These are phyloP conservation scores for Papilio demoleus DNA, from an alignment of 2,888 invertebrate species.

Conservation along the genomic window DNA sequence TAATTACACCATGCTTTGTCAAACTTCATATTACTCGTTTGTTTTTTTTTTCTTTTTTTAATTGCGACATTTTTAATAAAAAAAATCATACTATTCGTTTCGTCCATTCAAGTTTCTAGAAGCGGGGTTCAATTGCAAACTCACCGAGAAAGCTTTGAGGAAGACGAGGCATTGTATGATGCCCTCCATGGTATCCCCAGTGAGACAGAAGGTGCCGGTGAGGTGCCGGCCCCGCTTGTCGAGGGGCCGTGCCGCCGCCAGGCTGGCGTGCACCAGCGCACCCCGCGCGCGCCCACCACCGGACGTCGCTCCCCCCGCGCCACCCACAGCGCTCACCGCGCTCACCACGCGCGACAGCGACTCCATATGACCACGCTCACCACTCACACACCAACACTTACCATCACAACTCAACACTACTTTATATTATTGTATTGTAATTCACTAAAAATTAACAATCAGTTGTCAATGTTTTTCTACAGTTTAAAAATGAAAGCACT, in stretches of 20 bases:
- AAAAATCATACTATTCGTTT: too few species aligned
- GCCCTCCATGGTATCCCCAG: constrained; percentile 96
- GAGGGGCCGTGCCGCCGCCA: constrained; percentile 88
- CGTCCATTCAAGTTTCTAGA: neutral
- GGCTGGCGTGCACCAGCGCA: constrained; percentile 90
- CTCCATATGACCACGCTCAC: constrained; percentile 84
- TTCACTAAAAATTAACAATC: too few species aligned
- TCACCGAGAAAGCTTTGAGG: constrained; percentile 96
- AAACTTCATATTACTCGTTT: constrained; percentile 18
- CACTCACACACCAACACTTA: constrained; percentile 41
- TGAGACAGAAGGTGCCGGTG: constrained; percentile 94
- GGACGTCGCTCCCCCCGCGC: constrained; percentile 68
- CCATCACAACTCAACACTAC: constrained; percentile 47
- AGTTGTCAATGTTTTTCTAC: neutral
- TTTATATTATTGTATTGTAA: constrained; percentile 36
- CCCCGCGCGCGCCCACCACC: constrained; percentile 82
- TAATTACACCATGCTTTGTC: constrained; percentile 32
- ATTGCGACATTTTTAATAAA: too few species aligned
- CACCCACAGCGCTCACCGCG: constrained; percentile 85
- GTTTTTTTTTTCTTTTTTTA: neutral
- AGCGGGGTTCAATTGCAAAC: constrained; percentile 58
- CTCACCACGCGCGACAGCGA: constrained; percentile 90
- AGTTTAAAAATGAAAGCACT: neutral
- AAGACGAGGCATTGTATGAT: constrained; percentile 96
- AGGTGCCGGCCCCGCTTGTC: constrained; percentile 91